Conservation (phyloP, 2,888 invertebrate species). For the Callyntrura guangdongensis region DNA sequence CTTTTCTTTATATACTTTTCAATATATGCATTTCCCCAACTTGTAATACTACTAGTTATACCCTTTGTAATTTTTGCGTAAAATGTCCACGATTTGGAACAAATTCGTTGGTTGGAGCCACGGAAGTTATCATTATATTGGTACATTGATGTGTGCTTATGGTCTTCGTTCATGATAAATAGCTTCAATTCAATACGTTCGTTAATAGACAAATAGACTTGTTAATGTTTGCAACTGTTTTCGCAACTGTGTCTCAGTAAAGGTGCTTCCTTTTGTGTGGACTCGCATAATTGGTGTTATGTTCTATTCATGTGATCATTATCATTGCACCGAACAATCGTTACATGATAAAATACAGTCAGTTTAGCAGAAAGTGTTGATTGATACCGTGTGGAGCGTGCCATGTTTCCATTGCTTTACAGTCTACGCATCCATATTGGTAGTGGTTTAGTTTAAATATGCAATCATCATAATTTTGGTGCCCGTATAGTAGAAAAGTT, state of each 20-base stretch:
- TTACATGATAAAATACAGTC: no score
- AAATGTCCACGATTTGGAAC: slow-evolving; percentile 13
- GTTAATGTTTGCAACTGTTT: not conserved
- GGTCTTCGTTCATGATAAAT: slow-evolving; percentile 36
- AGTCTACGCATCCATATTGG: no score
- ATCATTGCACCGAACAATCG: no score
- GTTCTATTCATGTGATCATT: slow-evolving; percentile 40
- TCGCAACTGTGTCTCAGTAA: slow-evolving; percentile 31
- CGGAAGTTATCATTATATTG: not conserved
- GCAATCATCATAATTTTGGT: no score
- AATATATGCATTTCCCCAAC: slow-evolving; percentile 34
- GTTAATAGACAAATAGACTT: not conserved
- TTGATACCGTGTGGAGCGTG: no score
- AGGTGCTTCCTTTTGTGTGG: slow-evolving; percentile 55
- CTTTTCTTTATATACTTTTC: slow-evolving; percentile 69
- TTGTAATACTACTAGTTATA: not conserved
- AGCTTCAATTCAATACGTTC: slow-evolving; percentile 1
- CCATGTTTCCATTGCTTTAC: no score
- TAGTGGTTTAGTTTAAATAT: no score
- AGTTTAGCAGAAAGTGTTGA: no score
- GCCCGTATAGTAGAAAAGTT: no score
- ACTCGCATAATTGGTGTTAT: slow-evolving; percentile 15
- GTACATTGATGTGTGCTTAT: not conserved
- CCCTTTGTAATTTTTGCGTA: slow-evolving; percentile 29
- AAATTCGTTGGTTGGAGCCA: not conserved